Percentiles rank a stretch among this genome's conserved stretches.
Conservation (phyloP, 1,140 invertebrate species). For the Meloidogyne floridensis region DNA sequence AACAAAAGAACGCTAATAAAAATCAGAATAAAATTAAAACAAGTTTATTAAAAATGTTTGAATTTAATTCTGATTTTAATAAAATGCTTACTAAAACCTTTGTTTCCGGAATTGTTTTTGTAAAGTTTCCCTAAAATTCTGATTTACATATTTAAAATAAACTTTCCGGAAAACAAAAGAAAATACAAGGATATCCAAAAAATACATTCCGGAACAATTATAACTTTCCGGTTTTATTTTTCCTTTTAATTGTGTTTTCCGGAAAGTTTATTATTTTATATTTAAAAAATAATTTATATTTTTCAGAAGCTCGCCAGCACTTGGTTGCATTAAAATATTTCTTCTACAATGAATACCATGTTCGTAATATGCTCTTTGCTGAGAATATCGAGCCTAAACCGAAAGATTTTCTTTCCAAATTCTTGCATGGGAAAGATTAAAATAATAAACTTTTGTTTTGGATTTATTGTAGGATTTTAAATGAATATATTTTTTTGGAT, state of each 20-base stretch:
- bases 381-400: constrained; percentile 31
- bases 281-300: not conserved
- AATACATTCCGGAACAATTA: too few relatives aligned
- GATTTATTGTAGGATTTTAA: not conserved
- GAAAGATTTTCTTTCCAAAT: constrained; percentile 32
- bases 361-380: constrained; percentile 31
- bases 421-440: constrained; percentile 26
- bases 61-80: too few relatives aligned
- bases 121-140: too few relatives aligned
- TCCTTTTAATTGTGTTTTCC: not conserved
- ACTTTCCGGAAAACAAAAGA: too few relatives aligned
- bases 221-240: too few relatives aligned
- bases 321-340: constrained; percentile 11
- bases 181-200: too few relatives aligned
- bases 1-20: too few relatives aligned
- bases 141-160: too few relatives aligned
- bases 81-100: too few relatives aligned
- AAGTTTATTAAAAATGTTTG: too few relatives aligned
- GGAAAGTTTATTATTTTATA: not conserved
- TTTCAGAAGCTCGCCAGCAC: not conserved
- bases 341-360: constrained; percentile 28
- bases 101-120: too few relatives aligned
- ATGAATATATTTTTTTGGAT: not conserved
- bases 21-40: too few relatives aligned
- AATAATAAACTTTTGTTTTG: not conserved